Evolutionary conservation across 1,140 invertebrate genomes (phyloP).

Genomic region (Cardiocondyla obscurior): DNA sequence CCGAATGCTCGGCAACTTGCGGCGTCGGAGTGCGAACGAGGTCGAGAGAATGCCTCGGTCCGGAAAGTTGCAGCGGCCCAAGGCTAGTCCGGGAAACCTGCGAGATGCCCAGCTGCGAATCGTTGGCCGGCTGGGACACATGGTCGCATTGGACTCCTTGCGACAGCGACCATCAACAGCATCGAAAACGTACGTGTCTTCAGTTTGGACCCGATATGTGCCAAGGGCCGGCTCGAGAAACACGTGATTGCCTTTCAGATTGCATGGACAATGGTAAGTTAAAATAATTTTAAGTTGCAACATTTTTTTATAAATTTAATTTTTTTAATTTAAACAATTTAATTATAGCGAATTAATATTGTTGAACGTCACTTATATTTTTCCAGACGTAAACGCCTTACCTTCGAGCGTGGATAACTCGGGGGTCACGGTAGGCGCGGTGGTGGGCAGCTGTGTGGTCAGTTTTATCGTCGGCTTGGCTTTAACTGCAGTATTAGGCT

Average conservation of each 20-base stretch:
- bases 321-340: background rate
- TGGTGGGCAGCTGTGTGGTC: constrained; percentile 84
- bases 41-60: constrained; percentile 85
- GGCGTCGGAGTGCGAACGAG: constrained; percentile 87
- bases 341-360: background rate
- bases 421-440: constrained; percentile 84
- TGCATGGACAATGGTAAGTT: constrained; percentile 83
- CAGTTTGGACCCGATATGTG: constrained; percentile 86
- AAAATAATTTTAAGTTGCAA: background rate
- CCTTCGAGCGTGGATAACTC: constrained; percentile 81
- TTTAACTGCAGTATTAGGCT: constrained; percentile 79
- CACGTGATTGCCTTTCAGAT: constrained; percentile 85
- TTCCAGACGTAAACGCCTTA: constrained; percentile 75
- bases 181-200: constrained; percentile 87
- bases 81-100: constrained; percentile 83
- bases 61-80: constrained; percentile 84
- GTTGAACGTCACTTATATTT: background rate
- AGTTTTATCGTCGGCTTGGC: constrained; percentile 83
- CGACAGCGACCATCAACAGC: constrained; percentile 86
- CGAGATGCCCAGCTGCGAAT: constrained; percentile 86
- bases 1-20: constrained; percentile 90
- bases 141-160: constrained; percentile 91
- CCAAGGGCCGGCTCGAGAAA: constrained; percentile 87
- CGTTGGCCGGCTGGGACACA: constrained; percentile 84
- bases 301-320: background rate